Base-by-base conservation (phyloP, 2,797 vertebrate species). In the Microctenopoma steveboyesi region DNA sequence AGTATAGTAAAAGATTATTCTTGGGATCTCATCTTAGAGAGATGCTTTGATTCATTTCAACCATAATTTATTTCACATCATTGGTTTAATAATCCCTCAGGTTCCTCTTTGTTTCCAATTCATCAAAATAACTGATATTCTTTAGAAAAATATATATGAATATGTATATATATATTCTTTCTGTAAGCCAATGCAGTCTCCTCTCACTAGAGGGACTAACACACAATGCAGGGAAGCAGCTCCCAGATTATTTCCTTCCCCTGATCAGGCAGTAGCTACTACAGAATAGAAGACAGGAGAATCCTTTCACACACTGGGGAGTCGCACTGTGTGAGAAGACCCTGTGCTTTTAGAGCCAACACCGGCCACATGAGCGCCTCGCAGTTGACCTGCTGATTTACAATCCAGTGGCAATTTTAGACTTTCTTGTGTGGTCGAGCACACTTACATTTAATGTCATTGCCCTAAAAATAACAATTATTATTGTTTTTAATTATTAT, bases 151-250 rank as follows among this genome's bases (percentile, higher is more conserved):
- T 22, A 22, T 22, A 22, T 22, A 22, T 22, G 22, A 22, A 22
- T 22, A 22, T 22, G 2, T 22, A 22, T 22, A 22, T 22, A 45
- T 81, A 72, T 85, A 61, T 74, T 69, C 53, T 70, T 84, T 68
- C 80, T 84, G 74, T 78, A 82, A 76, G 84, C 72, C 77, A 74
- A 88, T 77, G 58, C 59, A 70, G 68, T 75, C 79, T 73, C 81
- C 73, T 82, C 82, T 80, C 69, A 79, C 74, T 78, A 72, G 71
- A 69, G 82, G 82, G 80, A 87, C 88, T 79, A 85, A 88, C 86
- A 86, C 64, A 94, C 93, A 94, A 94, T 94, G 83, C 85, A 86
- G 88, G 94, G 93, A 94, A 95, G 87, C 83, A 74, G 90, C 90
- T 84, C 83, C 79, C 86, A 92, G 83, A 94, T 92, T 89, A 80